A percentile compares a stretch with the other conserved stretches of the same genome.
phyloP scores from a whole-genome alignment of 2,888 invertebrate species.

The Habroteleia sp. region DNA sequence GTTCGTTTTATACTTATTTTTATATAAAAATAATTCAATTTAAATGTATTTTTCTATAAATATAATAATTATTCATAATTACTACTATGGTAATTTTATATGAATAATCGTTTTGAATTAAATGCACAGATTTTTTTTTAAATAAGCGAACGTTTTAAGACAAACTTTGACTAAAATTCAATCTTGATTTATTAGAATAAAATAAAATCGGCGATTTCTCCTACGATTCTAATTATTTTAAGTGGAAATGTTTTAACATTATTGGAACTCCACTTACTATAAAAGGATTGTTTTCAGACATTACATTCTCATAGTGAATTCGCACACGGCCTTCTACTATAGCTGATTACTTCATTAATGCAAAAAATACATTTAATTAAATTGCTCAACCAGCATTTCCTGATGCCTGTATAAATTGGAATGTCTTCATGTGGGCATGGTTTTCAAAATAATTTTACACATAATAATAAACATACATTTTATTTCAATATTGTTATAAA shows the following conservation, averaged over 20 bases:
- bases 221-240: slow-evolving; percentile 30
- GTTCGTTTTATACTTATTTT: too few relatives aligned
- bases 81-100: too few relatives aligned
- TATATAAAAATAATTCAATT: too few relatives aligned
- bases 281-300: slow-evolving; percentile 28
- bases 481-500: not conserved
- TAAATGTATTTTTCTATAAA: too few relatives aligned
- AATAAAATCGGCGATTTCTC: slow-evolving; percentile 13
- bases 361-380: slow-evolving; percentile 6
- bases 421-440: not conserved
- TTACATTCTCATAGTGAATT: slow-evolving; percentile 16
- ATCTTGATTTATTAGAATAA: too few relatives aligned
- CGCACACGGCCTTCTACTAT: too few relatives aligned
- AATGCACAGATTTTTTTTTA: too few relatives aligned
- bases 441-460: not conserved
- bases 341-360: not conserved
- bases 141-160: too few relatives aligned
- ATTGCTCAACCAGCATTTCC: not conserved
- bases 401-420: too few relatives aligned
- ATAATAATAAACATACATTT: not conserved
- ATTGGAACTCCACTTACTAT: slow-evolving; percentile 27
- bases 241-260: slow-evolving; percentile 34
- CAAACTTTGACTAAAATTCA: too few relatives aligned
- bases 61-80: too few relatives aligned
- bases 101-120: too few relatives aligned